A percentile compares a stretch with the other conserved stretches of the same genome.
Evolutionary conservation across 2,888 invertebrate species (phyloP).

Genomic region (Drosophila anceps): DNA sequence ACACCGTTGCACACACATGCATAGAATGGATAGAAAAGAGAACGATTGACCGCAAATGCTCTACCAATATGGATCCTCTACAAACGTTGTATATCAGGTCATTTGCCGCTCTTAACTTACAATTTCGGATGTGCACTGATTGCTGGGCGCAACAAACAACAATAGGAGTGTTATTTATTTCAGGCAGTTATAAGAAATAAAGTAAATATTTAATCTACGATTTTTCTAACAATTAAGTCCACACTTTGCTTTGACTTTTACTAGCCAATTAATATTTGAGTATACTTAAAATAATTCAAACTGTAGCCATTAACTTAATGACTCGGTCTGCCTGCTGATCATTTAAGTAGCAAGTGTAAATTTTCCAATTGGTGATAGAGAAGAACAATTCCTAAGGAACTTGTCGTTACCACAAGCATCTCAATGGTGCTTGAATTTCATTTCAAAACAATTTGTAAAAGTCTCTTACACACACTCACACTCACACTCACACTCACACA

Average conservation of each 20-base stretch:
- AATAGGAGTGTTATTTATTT: too few species aligned
- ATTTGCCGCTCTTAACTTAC: too few species aligned
- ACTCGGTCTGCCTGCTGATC: background rate
- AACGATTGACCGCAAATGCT: too few species aligned
- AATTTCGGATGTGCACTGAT: too few species aligned
- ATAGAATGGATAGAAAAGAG: too few species aligned
- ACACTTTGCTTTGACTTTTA: background rate
- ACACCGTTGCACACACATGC: too few species aligned
- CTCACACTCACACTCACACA: slow-evolving; percentile 34
- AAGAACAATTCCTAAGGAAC: slow-evolving; percentile 11
- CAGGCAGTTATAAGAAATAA: too few species aligned
- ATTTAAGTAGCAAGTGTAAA: background rate
- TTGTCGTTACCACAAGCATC: slow-evolving; percentile 23
- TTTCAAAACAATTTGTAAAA: slow-evolving; percentile 82
- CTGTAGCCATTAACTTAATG: background rate
- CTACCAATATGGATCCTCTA: too few species aligned
- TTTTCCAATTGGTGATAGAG: slow-evolving; percentile 24
- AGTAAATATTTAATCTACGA: too few species aligned
- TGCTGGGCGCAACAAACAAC: too few species aligned
- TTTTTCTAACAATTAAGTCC: background rate
- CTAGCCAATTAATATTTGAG: background rate
- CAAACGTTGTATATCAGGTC: too few species aligned
- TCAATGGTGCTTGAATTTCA: slow-evolving; percentile 65
- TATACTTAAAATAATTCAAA: background rate
- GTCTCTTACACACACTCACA: slow-evolving; percentile 46